A percentile compares a stretch with the other conserved stretches of the same genome.
Evolutionary conservation across 2,113 vertebrate genomes (phyloP).

Genomic region (Tauraco erythrolophus): DNA sequence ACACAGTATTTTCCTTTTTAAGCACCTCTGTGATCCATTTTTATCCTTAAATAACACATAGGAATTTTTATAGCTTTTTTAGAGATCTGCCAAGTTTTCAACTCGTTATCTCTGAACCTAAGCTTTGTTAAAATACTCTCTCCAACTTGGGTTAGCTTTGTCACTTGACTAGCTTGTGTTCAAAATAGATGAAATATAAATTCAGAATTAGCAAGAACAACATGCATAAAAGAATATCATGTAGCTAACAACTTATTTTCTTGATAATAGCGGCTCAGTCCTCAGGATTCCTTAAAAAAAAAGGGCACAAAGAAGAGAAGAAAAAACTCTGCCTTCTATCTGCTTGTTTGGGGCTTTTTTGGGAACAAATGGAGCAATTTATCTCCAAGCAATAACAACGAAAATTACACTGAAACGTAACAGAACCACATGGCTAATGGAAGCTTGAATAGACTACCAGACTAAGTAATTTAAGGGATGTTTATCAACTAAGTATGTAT

Average conservation of each 20-base stretch:
- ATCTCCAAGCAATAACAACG: slow-evolving; percentile 17
- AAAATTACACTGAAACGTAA: slow-evolving; percentile 28
- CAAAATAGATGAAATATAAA: neutral
- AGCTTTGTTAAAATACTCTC: neutral
- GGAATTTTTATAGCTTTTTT: neutral
- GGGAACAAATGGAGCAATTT: neutral
- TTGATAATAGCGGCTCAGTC: neutral
- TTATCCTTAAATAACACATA: neutral
- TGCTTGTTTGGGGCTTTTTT: neutral
- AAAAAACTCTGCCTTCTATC: neutral
- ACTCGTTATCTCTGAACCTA: neutral
- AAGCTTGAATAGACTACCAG: neutral
- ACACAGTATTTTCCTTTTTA: neutral
- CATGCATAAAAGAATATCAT: neutral
- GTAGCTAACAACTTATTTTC: neutral
- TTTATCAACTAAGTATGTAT: slow-evolving; percentile 1
- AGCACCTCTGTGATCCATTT: neutral
- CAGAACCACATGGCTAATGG: slow-evolving; percentile 24
- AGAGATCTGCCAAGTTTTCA: neutral
- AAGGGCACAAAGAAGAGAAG: neutral
- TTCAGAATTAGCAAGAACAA: neutral
- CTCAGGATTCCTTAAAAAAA: neutral
- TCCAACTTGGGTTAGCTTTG: neutral
- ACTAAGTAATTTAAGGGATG: neutral
- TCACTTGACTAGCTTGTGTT: neutral